Evolutionary conservation across 2,797 vertebrate species (phyloP), one percentile per base, ranked within the genome.

Genomic region (Syncerus caffer): DNA sequence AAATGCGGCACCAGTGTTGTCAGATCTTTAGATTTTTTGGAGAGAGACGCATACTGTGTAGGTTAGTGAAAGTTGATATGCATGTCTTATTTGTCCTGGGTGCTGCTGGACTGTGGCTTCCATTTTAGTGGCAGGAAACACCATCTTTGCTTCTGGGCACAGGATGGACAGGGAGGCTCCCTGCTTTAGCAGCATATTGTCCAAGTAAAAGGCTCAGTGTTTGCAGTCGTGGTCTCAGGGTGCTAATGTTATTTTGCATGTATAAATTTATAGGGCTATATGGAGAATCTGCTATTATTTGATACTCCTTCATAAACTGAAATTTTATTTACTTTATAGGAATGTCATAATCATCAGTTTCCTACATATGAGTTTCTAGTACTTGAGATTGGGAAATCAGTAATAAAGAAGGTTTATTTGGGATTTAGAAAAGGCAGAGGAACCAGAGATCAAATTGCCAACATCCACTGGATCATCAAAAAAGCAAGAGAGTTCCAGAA

Each of bases 251-350:
- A 9, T 88, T 95, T 83, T 62, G 27, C 71, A 25, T 71, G 53
- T 47, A 88, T 1, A 89, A 87, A 74, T 51, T 47, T 76, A 27
- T 45, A 27, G 55, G 38, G 8, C 21, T 89, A 16, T 50, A 71
- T 85, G 80, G 55, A 82, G 74, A 95, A 71, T 19, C 13, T 92
- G 8, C 57, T 87, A 16, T 90, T 58, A 78, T 10, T 58, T 91
- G 76, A 76, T 90, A 89, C 3, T 89, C 38, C 95, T 91, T 89
- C n/a, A 53, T 93, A 93, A 93, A 93, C 64, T 91, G 80, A 94
- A 85, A 58, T 67, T 94, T 92, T 93, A 78, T 87, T 94, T 97
- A 60, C 11, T 89, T 86, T 93, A 42, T 45, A 90, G 92, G 86
- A 93, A 96, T 89, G 58, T 51, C 58, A 31, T 89, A 55, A 47